Percentiles rank a stretch among this genome's conserved stretches.
Conservation (phyloP, 2,113 vertebrate species). For the Cephalopterus ornatus region DNA sequence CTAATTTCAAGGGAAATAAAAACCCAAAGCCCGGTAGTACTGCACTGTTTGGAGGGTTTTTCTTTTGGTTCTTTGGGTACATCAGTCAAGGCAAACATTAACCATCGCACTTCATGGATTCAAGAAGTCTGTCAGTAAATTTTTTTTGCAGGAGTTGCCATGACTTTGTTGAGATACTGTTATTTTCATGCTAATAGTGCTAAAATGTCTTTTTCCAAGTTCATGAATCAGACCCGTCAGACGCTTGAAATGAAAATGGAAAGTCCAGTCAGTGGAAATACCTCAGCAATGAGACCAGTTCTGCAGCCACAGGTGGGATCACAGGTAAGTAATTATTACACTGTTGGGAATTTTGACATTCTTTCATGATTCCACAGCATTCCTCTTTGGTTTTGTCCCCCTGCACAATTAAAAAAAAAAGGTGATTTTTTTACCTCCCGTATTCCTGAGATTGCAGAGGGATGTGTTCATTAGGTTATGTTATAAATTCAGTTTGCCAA, state of each 20-base stretch:
- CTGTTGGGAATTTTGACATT: neutral
- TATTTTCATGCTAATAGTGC: neutral
- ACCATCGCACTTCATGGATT: neutral
- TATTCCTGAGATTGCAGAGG: neutral
- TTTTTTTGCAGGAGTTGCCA: neutral
- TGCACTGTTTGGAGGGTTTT: neutral
- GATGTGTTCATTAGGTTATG: neutral
- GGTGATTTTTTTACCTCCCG: accelerated
- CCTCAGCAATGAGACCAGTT: conserved; percentile 82
- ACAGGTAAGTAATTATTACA: conserved; percentile 69
- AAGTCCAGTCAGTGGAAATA: conserved; percentile 69
- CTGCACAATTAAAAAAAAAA: neutral
- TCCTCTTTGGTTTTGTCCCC: neutral
- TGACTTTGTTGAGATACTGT: neutral
- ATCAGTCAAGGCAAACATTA: neutral
- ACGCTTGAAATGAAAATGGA: conserved; percentile 90
- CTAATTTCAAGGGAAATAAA: neutral
- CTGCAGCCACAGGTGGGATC: conserved; percentile 81
- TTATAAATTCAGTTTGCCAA: neutral
- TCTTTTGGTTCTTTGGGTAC: neutral
- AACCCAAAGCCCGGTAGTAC: neutral
- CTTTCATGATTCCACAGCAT: neutral
- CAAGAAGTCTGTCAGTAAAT: neutral
- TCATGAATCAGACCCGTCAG: conserved; percentile 93
- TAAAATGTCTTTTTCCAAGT: conserved; percentile 72